A percentile compares a stretch with the other conserved stretches of the same genome.
phyloP scores from a whole-genome alignment of 2,113 vertebrate genomes.

The Psettodes erumei region DNA sequence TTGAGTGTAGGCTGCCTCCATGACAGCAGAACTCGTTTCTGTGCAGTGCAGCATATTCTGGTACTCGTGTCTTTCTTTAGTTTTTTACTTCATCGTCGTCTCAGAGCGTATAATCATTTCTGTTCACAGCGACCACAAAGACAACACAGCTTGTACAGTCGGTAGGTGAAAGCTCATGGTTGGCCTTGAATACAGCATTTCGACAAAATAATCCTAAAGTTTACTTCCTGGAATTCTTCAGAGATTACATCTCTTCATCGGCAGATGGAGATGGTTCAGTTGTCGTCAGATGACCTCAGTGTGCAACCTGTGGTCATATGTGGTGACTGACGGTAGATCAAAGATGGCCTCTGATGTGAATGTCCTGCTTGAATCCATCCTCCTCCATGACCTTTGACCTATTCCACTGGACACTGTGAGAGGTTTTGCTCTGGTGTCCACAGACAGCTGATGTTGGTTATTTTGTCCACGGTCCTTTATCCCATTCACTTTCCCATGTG shows the following conservation, averaged over 20 bases:
- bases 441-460: too few relatives aligned
- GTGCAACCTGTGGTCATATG: neutral
- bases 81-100: neutral
- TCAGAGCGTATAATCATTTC: too few relatives aligned
- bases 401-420: neutral
- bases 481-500: too few relatives aligned
- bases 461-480: neutral
- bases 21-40: neutral
- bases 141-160: neutral
- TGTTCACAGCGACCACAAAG: neutral
- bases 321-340: neutral
- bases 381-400: neutral
- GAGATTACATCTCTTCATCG: neutral
- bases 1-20: neutral
- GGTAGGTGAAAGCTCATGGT: neutral
- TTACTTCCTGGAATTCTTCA: neutral
- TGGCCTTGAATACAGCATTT: neutral
- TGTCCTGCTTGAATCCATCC: neutral
- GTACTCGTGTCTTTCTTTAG: slow-evolving; percentile 4
- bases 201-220: neutral
- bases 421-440: neutral
- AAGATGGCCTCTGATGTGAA: neutral
- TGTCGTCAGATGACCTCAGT: neutral
- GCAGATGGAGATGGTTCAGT: neutral
- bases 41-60: neutral